Percentiles rank a stretch among this genome's conserved stretches.
These are phyloP conservation scores for Podotricha telesiphe DNA, from an alignment of 2,888 invertebrate genomes.

Conservation along the genomic window DNA sequence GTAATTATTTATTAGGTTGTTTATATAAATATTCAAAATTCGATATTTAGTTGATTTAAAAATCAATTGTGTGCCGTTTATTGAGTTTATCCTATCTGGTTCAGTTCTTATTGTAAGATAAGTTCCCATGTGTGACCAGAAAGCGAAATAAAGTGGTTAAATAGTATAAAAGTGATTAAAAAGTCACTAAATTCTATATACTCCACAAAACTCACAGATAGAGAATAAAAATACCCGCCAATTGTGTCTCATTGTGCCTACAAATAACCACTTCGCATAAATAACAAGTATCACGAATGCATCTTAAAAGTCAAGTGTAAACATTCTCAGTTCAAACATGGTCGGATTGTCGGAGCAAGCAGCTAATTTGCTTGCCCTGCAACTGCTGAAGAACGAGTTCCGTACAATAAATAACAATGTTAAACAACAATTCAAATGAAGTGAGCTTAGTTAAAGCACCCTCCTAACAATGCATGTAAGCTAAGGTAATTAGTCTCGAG, in stretches of 20 bases:
- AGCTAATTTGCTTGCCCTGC: constrained; percentile 76
- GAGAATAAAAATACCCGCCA: not conserved
- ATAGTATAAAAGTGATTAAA: too few species aligned
- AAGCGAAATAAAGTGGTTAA: too few species aligned
- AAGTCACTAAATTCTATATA: not conserved
- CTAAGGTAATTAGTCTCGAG: constrained; percentile 78
- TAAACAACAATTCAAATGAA: constrained; percentile 69
- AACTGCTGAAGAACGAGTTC: constrained; percentile 57
- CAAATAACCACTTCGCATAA: constrained; percentile 37
- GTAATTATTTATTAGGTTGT: too few species aligned
- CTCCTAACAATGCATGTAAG: constrained; percentile 66
- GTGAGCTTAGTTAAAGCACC: constrained; percentile 63
- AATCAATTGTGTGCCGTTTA: too few species aligned
- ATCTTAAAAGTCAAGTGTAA: constrained; percentile 48
- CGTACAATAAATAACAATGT: constrained; percentile 78
- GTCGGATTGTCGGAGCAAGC: constrained; percentile 63
- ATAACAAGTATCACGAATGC: constrained; percentile 37
- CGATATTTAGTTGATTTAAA: not conserved
- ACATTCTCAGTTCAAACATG: constrained; percentile 60
- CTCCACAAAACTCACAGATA: not conserved
- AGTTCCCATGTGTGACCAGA: too few species aligned
- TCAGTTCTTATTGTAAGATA: too few species aligned
- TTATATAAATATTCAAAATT: not conserved
- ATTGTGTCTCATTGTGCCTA: constrained; percentile 10
- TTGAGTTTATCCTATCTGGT: too few species aligned